These are phyloP conservation scores for Hirtodrosophila histrioides DNA, from an alignment of 2,888 invertebrate species.

Conservation along the genomic window DNA sequence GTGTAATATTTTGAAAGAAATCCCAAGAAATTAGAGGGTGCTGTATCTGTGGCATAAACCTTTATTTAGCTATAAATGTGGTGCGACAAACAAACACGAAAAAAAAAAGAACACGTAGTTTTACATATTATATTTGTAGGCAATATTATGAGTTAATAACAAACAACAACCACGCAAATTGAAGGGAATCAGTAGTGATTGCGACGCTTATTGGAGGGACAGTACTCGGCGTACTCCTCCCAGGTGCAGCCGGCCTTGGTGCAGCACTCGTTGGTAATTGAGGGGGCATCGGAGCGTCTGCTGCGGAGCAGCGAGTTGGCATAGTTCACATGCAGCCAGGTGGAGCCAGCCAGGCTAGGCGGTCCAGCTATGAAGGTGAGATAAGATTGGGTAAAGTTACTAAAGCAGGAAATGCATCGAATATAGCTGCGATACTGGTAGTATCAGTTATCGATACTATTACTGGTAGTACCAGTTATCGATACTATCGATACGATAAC, in stretches of 20 bases:
- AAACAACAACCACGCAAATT: constrained; percentile 15
- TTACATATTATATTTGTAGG: constrained; percentile 8
- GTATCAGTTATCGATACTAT: too few relatives aligned
- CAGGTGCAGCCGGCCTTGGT: constrained; percentile 86
- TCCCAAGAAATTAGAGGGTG: too few relatives aligned
- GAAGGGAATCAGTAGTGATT: constrained; percentile 72
- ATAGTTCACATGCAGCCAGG: constrained; percentile 83
- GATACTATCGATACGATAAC: too few relatives aligned
- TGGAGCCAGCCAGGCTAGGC: constrained; percentile 58
- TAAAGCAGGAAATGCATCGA: too few relatives aligned
- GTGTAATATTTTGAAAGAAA: too few relatives aligned
- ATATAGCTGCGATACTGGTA: too few relatives aligned
- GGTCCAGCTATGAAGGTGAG: neutral
- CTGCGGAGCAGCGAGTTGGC: constrained; percentile 81
- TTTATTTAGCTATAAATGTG: constrained; percentile 39
- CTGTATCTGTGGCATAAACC: constrained; percentile 15
- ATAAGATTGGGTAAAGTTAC: too few relatives aligned
- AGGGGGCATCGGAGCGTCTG: constrained; percentile 74
- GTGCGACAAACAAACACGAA: constrained; percentile 27
- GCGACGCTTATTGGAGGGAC: constrained; percentile 86
- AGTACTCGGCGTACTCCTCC: constrained; percentile 88
- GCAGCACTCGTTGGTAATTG: constrained; percentile 87
- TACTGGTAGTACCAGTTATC: too few relatives aligned
- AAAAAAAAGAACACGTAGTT: constrained; percentile 10
- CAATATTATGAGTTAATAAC: constrained; percentile 5